These are phyloP conservation scores for Saccostrea glomerata DNA, from an alignment of 1,140 invertebrate genomes.

Conservation along the genomic window DNA sequence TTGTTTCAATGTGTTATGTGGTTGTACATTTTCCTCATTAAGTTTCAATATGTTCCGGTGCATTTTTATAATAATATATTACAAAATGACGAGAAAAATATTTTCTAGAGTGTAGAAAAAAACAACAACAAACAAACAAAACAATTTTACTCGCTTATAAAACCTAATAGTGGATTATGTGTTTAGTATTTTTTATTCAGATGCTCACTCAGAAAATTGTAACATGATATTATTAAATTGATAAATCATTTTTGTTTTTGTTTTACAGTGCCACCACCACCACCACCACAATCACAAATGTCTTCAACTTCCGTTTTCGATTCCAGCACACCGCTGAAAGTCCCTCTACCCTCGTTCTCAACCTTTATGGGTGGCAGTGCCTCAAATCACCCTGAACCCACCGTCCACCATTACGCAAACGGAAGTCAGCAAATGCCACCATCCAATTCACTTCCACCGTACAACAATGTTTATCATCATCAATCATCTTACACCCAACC, in stretches of 20 bases:
- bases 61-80: background rate
- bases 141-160: too few species aligned
- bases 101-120: too few species aligned
- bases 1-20: too few species aligned
- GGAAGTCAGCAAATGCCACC: slow-evolving; percentile 22
- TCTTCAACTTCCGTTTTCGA: background rate
- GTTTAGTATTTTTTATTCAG: background rate
- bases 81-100: too few species aligned
- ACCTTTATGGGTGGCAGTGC: background rate
- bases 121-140: too few species aligned
- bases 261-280: background rate
- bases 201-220: background rate
- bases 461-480: slow-evolving; percentile 5
- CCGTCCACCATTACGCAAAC: slow-evolving; percentile 21
- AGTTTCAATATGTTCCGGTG: background rate
- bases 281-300: background rate
- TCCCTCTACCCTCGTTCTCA: slow-evolving; percentile 11
- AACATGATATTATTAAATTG: background rate
- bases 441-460: background rate
- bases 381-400: slow-evolving; percentile 11
- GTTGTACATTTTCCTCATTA: background rate
- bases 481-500: slow-evolving; percentile 12
- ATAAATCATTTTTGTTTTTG: background rate
- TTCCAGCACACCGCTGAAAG: background rate
- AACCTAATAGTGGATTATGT: too few species aligned